Evolutionary conservation across 2,113 vertebrate genomes (phyloP).

Genomic region (Excalfactoria chinensis): DNA sequence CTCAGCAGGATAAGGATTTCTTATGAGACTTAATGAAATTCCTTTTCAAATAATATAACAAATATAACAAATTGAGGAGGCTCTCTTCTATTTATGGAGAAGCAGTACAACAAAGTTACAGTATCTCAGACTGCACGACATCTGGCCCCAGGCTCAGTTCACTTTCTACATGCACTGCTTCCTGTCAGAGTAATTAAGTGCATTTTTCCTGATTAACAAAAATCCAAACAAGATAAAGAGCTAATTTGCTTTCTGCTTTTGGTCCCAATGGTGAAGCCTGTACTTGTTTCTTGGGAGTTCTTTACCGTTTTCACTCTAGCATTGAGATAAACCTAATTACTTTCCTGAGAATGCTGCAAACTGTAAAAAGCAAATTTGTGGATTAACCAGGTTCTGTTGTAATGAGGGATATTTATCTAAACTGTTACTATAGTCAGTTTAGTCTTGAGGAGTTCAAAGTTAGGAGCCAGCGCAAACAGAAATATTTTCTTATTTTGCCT

Average conservation of each 20-base stretch:
- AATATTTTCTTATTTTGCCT: constrained; percentile 15
- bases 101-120: constrained; percentile 33
- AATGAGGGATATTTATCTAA: not conserved
- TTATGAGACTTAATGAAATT: not conserved
- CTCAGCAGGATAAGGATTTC: not conserved
- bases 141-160: constrained; percentile 60
- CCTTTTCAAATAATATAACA: not conserved
- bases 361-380: not conserved
- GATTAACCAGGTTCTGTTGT: not conserved
- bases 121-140: constrained; percentile 49
- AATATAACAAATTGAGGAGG: not conserved
- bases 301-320: not conserved
- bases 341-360: not conserved
- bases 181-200: constrained; percentile 71
- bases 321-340: not conserved
- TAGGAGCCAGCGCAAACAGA: not conserved
- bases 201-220: constrained; percentile 74
- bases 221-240: constrained; percentile 70
- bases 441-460: not conserved
- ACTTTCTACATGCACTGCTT: constrained; percentile 62
- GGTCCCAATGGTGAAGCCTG: constrained; percentile 30
- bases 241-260: constrained; percentile 70
- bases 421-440: not conserved
- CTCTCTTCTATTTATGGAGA: constrained; percentile 30
- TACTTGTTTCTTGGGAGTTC: constrained; percentile 12